Evolutionary conservation across 2,888 invertebrate genomes (phyloP), one percentile per base, ranked within the genome.

Genomic region (Hemithea aestivaria): DNA sequence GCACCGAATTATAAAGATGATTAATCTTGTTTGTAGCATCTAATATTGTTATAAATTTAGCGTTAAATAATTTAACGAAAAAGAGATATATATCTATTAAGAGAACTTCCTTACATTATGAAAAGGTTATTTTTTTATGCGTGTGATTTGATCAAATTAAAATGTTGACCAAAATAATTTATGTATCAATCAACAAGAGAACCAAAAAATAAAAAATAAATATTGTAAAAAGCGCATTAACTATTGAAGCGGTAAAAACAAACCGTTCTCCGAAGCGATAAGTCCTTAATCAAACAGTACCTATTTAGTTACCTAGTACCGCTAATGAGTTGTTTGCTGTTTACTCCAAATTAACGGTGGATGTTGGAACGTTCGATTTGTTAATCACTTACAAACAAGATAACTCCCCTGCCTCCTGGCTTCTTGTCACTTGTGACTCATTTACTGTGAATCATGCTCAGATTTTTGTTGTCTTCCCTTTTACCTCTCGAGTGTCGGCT

Each of bases 321-420:
- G 48, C 68, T 79, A 77, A 81, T 74, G 57, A 70, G 57, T 73
- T 78, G 71, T 80, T 81, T 79, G 58, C 51, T 40, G 43, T 27
- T 56, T 16, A 16, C 16, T 4, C 16, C 16, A 66, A 63, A 64
- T 67, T 57, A 63, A 63, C 58, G 48, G 54, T 45, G 28, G 24
- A 26, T 36, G 28, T 51, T 51, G 43, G 46, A 45, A 41, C 43
- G 49, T 42, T 48, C 58, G 40, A 57, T 62, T 60, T 48, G 46
- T 60, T 65, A 66, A 74, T 70, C 58, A 56, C 56, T 63, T 53
- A 59, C 65, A 68, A 69, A 68, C 56, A 64, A 53, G 49, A 56
- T 46, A 57, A 42, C 41, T 46, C 33, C 33, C 27, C 40, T 51
- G 45, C 57, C 40, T 43, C 45, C 7, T 35, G 60, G 63, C 68